Base-by-base conservation (phyloP, 2,797 vertebrate genomes). In the Crax fasciolata region DNA sequence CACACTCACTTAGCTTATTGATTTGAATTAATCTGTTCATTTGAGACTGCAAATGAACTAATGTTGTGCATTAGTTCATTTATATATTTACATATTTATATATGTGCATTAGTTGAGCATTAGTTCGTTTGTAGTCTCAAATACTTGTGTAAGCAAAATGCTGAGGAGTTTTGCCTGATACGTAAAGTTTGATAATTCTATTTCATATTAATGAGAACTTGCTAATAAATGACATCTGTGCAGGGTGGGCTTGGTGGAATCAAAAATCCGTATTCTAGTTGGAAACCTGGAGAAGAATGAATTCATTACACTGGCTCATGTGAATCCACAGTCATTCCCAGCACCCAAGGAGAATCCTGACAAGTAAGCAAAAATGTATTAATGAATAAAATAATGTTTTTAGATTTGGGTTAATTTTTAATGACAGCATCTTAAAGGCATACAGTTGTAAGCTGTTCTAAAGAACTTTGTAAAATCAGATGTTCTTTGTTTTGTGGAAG, bases 201-300 rank as follows among this genome's bases (percentile, higher is more conserved):
- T 85, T 89, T 90, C 6, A 6, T 65, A 7, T 72, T 74, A 80
- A 87, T 70, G 46, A 91, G 54, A 76, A 75, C 80, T 93, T 93
- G 93, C 89, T 97, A 97, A 97, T 96, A 91, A 90, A 70, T 96
- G 84, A 83, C 91, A 62, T 97, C 95, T 97, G 78, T 96, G 84
- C 97, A 99, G 98, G 98, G 98, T 99, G 87, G 98, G 98, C 91
- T 98, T 99, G 90, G 98, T 99, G 90, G 98, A 99, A 94, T 99
- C 98, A 73, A 99, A 99, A 98, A 99, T 99, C 94, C 98, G 98
- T 90, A 99, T 98, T 73, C 97, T 99, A 94, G 98, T 99, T 90
- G 98, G 98, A 97, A 98, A 98, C 88, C 96, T 99, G 97, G 98
- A 99, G 97, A 99, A 98, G 97, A 99, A 99, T n/a, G 98, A 98